Percentiles rank a stretch among this genome's conserved stretches.
These are phyloP conservation scores for Acropternis orthonyx DNA, from an alignment of 2,797 vertebrate genomes.

Conservation along the genomic window DNA sequence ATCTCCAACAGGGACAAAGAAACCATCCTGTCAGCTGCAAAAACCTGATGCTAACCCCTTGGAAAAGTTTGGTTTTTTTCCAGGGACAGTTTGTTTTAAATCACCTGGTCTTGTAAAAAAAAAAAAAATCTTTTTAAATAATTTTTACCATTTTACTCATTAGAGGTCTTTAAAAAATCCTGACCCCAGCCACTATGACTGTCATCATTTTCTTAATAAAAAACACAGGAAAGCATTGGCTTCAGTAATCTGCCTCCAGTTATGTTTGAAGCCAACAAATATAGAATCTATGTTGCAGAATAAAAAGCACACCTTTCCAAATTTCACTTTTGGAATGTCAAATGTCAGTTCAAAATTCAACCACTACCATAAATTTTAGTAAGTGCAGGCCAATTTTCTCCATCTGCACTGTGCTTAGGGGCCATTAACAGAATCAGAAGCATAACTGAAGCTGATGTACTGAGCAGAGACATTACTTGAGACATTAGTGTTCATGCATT, in stretches of 20 bases:
- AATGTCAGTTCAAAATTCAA: constrained; percentile 29
- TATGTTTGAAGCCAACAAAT: constrained; percentile 4
- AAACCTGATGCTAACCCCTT: background rate
- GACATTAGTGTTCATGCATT: background rate
- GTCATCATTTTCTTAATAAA: background rate
- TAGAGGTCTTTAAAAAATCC: background rate
- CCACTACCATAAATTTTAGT: background rate
- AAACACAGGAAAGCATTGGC: background rate
- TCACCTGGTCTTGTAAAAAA: background rate
- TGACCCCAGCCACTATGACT: background rate
- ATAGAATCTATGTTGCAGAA: background rate
- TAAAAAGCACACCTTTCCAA: background rate
- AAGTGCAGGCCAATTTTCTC: background rate
- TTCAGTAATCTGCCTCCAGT: background rate
- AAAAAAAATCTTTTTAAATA: background rate
- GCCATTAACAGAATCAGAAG: constrained; percentile 1
- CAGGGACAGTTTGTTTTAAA: background rate
- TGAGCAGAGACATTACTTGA: background rate
- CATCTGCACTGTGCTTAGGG: background rate
- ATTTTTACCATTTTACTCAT: background rate
- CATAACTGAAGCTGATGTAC: background rate
- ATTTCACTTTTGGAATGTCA: constrained; percentile 6
- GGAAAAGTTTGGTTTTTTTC: background rate
- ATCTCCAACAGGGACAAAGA: background rate
- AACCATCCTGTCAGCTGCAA: background rate